phyloP scores from a whole-genome alignment of 2,888 invertebrate species.

The Formica aserva region DNA sequence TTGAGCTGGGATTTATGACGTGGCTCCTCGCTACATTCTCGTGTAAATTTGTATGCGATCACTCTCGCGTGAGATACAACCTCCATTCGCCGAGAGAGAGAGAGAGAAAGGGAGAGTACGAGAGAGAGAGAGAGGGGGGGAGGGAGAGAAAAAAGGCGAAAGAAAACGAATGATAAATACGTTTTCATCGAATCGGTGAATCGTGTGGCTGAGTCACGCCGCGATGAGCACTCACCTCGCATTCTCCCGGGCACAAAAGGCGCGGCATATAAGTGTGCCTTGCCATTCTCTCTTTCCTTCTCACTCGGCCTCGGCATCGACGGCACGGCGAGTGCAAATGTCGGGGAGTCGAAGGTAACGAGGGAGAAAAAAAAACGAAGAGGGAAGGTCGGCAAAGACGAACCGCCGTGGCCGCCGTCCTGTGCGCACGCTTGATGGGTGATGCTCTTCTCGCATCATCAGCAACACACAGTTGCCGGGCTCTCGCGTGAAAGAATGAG shows the following conservation, averaged over 20 bases:
- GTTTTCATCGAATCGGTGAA: constrained; percentile 72
- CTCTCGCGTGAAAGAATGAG: constrained; percentile 52
- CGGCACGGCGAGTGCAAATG: constrained; percentile 68
- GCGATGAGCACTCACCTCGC: constrained; percentile 64
- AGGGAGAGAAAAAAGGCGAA: constrained; percentile 19
- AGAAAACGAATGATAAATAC: constrained; percentile 64
- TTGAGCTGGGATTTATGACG: constrained; percentile 39
- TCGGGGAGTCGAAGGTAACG: constrained; percentile 74
- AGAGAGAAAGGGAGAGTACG: not conserved
- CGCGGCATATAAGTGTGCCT: constrained; percentile 67
- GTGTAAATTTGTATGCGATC: constrained; percentile 39
- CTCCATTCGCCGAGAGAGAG: constrained; percentile 14
- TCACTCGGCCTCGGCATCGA: constrained; percentile 41
- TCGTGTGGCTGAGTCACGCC: constrained; percentile 69
- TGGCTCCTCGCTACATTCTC: not conserved
- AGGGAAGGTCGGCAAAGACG: constrained; percentile 40
- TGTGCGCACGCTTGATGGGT: constrained; percentile 63
- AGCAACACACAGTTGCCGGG: constrained; percentile 59
- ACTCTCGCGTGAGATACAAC: not conserved
- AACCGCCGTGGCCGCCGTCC: constrained; percentile 18
- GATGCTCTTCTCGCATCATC: constrained; percentile 72
- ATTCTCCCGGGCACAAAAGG: constrained; percentile 66
- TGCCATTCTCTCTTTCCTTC: constrained; percentile 49
- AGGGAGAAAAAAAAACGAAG: constrained; percentile 58
- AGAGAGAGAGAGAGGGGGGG: not conserved